Evolutionary conservation across 2,797 vertebrate genomes (phyloP).

Genomic region (Cynodonichthys magdalenae): DNA sequence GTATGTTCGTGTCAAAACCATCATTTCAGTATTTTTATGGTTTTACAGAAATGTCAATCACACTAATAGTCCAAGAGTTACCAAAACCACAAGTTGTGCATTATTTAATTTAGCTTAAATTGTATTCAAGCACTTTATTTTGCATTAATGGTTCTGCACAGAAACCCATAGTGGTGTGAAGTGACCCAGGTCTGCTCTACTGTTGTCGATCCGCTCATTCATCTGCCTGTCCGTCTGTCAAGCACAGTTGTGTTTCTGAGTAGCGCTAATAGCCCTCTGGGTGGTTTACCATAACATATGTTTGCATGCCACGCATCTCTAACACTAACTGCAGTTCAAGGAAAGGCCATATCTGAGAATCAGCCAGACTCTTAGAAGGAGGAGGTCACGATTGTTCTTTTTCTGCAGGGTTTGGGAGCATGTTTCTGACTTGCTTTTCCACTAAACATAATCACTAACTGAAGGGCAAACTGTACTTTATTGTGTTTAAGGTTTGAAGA

Average conservation of each 20-base stretch:
- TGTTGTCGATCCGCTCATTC: constrained; percentile 25
- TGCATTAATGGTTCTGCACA: constrained; percentile 1
- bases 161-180: not conserved
- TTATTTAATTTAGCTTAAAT: not conserved
- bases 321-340: constrained; percentile 31
- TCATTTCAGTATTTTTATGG: no score
- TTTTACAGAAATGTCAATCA: no score
- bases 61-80: no score
- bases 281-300: constrained; percentile 48
- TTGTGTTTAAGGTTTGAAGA: constrained; percentile 3
- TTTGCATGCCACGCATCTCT: constrained; percentile 40
- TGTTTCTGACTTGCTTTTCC: not conserved
- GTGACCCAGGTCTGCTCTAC: constrained; percentile 32
- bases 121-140: not conserved
- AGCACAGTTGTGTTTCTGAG: constrained; percentile 28
- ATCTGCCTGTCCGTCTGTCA: constrained; percentile 54
- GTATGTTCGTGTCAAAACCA: no score
- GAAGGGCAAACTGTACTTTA: not conserved
- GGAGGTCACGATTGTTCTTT: not conserved
- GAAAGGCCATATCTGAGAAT: not conserved
- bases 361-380: not conserved
- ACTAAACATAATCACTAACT: constrained; percentile 12
- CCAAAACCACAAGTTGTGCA: not conserved
- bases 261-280: constrained; percentile 41
- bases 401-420: not conserved